These are phyloP conservation scores for Microctenopoma steveboyesi DNA, from an alignment of 2,797 vertebrate genomes.

Conservation along the genomic window DNA sequence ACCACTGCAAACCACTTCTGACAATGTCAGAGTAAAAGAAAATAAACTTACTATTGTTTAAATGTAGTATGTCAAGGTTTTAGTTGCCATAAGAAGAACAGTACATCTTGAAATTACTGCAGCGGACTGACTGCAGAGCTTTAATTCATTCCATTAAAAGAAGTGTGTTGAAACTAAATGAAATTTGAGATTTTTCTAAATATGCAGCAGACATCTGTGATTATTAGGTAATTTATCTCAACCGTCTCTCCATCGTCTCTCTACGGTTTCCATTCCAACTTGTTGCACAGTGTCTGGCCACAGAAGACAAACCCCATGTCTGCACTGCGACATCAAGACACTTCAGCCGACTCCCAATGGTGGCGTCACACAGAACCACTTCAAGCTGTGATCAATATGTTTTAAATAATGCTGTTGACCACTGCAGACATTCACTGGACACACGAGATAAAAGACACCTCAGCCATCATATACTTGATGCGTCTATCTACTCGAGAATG, in stretches of 20 bases:
- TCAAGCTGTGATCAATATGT: background rate
- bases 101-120: background rate
- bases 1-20: no score
- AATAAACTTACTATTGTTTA: background rate
- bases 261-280: conserved; percentile 18
- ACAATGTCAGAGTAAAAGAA: no score
- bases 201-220: background rate
- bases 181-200: background rate
- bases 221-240: background rate
- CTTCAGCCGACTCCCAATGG: conserved; percentile 38
- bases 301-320: conserved; percentile 40
- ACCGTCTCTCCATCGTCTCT: background rate
- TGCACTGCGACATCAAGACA: conserved; percentile 73
- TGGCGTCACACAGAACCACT: conserved; percentile 41
- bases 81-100: background rate
- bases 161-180: background rate
- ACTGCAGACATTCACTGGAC: background rate
- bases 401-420: background rate
- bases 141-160: background rate
- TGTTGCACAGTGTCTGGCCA: conserved; percentile 49
- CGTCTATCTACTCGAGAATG: background rate
- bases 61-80: background rate
- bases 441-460: background rate
- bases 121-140: background rate
- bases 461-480: conserved; percentile 1